Base-by-base conservation (phyloP, 2,113 vertebrate genomes). In the Callionymus lyra region DNA sequence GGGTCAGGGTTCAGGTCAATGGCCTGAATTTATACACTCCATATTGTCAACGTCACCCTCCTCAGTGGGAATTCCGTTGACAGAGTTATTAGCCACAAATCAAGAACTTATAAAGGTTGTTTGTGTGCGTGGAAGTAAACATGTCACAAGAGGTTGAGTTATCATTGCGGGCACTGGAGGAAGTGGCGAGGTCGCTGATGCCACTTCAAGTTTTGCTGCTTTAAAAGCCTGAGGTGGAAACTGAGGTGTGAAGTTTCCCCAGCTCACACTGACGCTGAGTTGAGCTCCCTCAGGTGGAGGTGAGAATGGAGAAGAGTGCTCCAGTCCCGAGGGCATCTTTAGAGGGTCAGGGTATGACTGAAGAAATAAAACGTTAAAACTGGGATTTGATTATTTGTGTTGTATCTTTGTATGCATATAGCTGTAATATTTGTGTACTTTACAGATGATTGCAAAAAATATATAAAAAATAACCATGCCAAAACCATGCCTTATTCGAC, bases 1-100 rank as follows among this genome's bases (percentile, higher is more conserved):
- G 75, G 73, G 89, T 89, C 89, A 92, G 77, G 85, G 89, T 90
- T 91, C 89, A 91, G 84, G 85, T 83, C 87, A 88, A 74, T 82
- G 87, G 82, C 82, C 87, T 82, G 84, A 85, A 82, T 87, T 88
- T 83, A 89, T 88, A 83, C 87, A 92, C 88, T 91, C 73, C 80
- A 74, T 81, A 84, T 85, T 85, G 74, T 88, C 86, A 86, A 82
- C 83, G 86, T 68, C 83, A 86, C 86, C 86, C 84, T 85, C 53
- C 35, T 15, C 39, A 48, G 52, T 56, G 67, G 80, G 76, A 61
- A 70, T 58, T 82, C 41, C 53, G 70, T 16, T 42, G 31, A 16
- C 27, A 17, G 32, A 40, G 14, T 2, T 3, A 2, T 45, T 45
- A 52, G 38, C 6, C 37, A 31, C 10, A 50, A 34, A 32, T 27